Base-by-base conservation (phyloP, 2,888 invertebrate genomes). In the Acanthosepion pharaonis region DNA sequence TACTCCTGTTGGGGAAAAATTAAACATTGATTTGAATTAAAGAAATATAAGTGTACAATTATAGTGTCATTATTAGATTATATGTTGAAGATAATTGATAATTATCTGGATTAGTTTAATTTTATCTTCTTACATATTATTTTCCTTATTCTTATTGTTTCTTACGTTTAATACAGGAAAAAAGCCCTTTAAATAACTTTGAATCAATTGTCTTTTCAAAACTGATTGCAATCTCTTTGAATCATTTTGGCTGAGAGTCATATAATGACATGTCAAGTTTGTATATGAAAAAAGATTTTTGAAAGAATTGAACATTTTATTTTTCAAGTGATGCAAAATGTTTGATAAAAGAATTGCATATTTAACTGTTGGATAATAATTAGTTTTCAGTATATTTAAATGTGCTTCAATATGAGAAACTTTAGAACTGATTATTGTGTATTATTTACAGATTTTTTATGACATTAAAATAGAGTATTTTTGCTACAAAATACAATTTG, bases 61-160 rank as follows among this genome's bases (percentile, higher is more conserved):
- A 78, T 78, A 78, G 15, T 78, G 28, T n/a, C 9, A n/a, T n/a
- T 78, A 78, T 78, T 78, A 78, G 78, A 78, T 78, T 78, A 78
- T 78, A n/a, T 78, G 78, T 78, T 78, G 15, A 78, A n/a, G 78
- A 78, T 78, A n/a, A n/a, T n/a, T 78, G 78, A 78, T 78, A 78
- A n/a, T n/a, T 28, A 78, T 78, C n/a, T n/a, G n/a, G 9, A 78
- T 23, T 23, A 78, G 78, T n/a, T 78, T 78, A 78, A 28, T 78
- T 78, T 0, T 78, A 28, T n/a, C n/a, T 9, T 78, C 18, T 78
- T 78, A 18, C n/a, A 28, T 78, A 78, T n/a, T 28, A n/a, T n/a
- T 78, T n/a, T 78, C 64, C 25, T 64, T 64, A 4, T 28, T 5
- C 25, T 78, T 78, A n/a, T 78, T 28, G 78, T 78, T 28, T 78